A percentile compares a stretch with the other conserved stretches of the same genome.
phyloP scores from a whole-genome alignment of 92 coral and sea anemone species.

The Palythoa grandis region DNA sequence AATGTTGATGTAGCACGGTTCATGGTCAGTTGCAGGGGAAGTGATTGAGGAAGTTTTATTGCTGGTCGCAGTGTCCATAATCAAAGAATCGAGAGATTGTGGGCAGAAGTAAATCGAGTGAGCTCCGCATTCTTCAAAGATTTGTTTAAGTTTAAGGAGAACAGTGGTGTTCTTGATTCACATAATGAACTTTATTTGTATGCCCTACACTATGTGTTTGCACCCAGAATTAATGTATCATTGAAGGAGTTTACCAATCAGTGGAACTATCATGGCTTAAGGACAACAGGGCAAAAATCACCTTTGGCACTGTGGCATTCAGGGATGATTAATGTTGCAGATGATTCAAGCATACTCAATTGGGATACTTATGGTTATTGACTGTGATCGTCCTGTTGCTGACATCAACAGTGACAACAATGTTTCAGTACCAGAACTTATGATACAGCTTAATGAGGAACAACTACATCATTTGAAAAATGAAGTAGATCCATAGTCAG shows the following conservation, averaged over 20 bases:
- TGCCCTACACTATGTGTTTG: background rate
- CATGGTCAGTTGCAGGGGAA: no score
- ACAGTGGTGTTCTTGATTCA: background rate
- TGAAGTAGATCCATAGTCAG: background rate
- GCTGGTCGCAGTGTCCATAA: no score
- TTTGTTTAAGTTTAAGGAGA: background rate
- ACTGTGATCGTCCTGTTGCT: background rate
- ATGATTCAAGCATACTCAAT: background rate
- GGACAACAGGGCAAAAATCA: background rate
- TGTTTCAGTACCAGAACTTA: background rate
- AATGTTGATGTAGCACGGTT: no score
- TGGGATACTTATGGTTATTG: background rate
- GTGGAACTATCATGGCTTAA: background rate
- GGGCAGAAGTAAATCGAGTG: no score
- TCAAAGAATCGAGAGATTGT: no score
- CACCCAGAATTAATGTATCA: background rate
- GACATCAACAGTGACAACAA: background rate
- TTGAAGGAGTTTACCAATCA: background rate
- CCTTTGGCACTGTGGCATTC: background rate
- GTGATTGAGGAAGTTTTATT: no score
- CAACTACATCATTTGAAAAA: background rate
- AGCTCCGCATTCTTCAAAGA: no score
- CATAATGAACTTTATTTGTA: background rate
- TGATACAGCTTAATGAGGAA: background rate
- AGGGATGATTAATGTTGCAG: background rate